Conservation (phyloP, 2,888 invertebrate species). For the Temnothorax rugatulus region DNA sequence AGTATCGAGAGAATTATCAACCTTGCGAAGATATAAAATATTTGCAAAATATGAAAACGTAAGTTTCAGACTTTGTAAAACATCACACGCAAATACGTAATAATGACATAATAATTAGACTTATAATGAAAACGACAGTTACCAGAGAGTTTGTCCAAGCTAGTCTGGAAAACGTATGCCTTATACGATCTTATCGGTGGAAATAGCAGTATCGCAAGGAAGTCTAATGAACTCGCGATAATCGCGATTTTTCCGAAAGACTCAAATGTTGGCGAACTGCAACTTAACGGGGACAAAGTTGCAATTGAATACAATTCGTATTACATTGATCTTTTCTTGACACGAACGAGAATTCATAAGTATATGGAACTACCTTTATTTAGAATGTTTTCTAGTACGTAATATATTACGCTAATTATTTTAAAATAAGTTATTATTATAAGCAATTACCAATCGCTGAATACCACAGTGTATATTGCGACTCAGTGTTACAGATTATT, state of each 20-base stretch:
- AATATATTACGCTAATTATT: slow-evolving; percentile 19
- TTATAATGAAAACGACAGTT: slow-evolving; percentile 72
- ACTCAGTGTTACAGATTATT: slow-evolving; percentile 11
- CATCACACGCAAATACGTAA: slow-evolving; percentile 9
- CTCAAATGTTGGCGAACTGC: slow-evolving; percentile 75
- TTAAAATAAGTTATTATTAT: not conserved
- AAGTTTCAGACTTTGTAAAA: slow-evolving; percentile 60
- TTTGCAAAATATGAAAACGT: slow-evolving; percentile 79
- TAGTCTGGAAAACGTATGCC: slow-evolving; percentile 78
- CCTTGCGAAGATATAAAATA: slow-evolving; percentile 81
- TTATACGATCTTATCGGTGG: slow-evolving; percentile 81
- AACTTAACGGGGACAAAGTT: slow-evolving; percentile 78
- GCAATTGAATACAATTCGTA: slow-evolving; percentile 76
- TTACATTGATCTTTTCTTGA: slow-evolving; percentile 80
- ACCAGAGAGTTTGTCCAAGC: slow-evolving; percentile 75
- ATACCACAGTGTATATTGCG: slow-evolving; percentile 1
- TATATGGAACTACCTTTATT: slow-evolving; percentile 80
- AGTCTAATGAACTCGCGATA: slow-evolving; percentile 75
- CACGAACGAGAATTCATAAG: slow-evolving; percentile 81
- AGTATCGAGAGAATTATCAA: slow-evolving; percentile 83
- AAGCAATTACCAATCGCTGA: too few relatives aligned
- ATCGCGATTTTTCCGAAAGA: slow-evolving; percentile 80
- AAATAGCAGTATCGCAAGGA: slow-evolving; percentile 70
- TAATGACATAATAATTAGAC: slow-evolving; percentile 12
- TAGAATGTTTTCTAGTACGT: slow-evolving; percentile 81